Conservation (phyloP, 2,888 invertebrate species). For the Thumatha senex region DNA sequence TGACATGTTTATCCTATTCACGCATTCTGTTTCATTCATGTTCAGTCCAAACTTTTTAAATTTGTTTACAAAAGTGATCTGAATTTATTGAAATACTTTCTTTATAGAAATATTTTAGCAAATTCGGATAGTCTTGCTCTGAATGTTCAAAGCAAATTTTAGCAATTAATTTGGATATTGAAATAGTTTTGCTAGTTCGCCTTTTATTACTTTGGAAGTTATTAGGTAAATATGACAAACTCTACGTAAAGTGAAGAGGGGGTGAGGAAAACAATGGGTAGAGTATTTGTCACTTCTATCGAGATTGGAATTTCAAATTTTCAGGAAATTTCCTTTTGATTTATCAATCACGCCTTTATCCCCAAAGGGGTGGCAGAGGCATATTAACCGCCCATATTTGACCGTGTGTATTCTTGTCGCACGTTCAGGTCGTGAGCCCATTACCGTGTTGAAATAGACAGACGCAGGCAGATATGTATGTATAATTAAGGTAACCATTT, state of each 20-base stretch:
- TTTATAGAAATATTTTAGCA: slow-evolving; percentile 19
- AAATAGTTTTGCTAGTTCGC: slow-evolving; percentile 10
- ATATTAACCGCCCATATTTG: too few relatives aligned
- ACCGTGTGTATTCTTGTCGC: too few relatives aligned
- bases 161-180: slow-evolving; percentile 25
- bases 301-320: neutral
- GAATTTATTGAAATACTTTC: slow-evolving; percentile 37
- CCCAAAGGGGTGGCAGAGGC: too few relatives aligned
- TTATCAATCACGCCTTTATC: too few relatives aligned
- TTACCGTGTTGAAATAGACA: too few relatives aligned
- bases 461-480: too few relatives aligned
- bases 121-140: slow-evolving; percentile 5
- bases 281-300: neutral
- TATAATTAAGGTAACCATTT: too few relatives aligned
- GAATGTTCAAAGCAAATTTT: slow-evolving; percentile 13
- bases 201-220: slow-evolving; percentile 12
- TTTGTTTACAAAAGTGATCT: slow-evolving; percentile 25
- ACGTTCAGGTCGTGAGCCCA: too few relatives aligned
- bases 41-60: slow-evolving; percentile 40
- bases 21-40: slow-evolving; percentile 27
- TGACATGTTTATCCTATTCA: slow-evolving; percentile 40
- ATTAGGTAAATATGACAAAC: slow-evolving; percentile 1
- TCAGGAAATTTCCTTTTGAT: neutral
- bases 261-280: neutral
- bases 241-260: neutral